Base-by-base conservation (phyloP, 35 echinoderm and acorn worm species). In the Patiria miniata region DNA sequence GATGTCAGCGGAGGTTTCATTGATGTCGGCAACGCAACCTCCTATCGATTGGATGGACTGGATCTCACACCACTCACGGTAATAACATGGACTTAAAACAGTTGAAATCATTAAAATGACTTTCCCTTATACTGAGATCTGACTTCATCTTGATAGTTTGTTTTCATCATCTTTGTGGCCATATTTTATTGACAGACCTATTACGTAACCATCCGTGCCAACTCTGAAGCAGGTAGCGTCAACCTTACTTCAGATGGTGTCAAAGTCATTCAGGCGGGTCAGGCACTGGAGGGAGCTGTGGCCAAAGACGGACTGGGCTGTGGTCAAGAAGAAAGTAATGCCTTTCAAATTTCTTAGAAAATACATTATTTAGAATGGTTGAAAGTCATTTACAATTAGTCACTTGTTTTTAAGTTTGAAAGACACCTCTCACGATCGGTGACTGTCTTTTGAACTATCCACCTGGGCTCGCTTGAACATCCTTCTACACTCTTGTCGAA, bases 201-300 rank as follows among this genome's bases (percentile, higher is more conserved):
- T 29, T 90, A 83, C 44, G 38, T 52, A 7, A 90, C 88, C 44
- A 37, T 90, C 68, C 39, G n/a, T 3, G 88, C 88, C 1, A 50
- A 7, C 15, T 51, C 79, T 21, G 36, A 77, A 40, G n/a, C 36
- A 29, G 88, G 88, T 40, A 83, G 37, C 22, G 88, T 90, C 21
- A 83, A 1, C 30, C 42, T 83, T 6, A 77, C 79, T 22, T 90
- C 88, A 36, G 88, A 90, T 37, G 88, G 51, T 33, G 53, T 84
- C 36, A 33, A 34, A 12, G 21, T 84, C 28, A 32, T 84, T 9
- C 52, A 12, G 18, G 53, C 5, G 36, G 82, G 36, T 28, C 19
- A 52, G n/a, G 30, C 22, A 18, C 40, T 52, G 9, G 30, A 44
- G 23, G 80, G 47, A 8, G 80, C 80, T 12, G 12, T 33, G 29